These are phyloP conservation scores for Varroa destructor DNA, from an alignment of 1,140 invertebrate genomes.

Conservation along the genomic window DNA sequence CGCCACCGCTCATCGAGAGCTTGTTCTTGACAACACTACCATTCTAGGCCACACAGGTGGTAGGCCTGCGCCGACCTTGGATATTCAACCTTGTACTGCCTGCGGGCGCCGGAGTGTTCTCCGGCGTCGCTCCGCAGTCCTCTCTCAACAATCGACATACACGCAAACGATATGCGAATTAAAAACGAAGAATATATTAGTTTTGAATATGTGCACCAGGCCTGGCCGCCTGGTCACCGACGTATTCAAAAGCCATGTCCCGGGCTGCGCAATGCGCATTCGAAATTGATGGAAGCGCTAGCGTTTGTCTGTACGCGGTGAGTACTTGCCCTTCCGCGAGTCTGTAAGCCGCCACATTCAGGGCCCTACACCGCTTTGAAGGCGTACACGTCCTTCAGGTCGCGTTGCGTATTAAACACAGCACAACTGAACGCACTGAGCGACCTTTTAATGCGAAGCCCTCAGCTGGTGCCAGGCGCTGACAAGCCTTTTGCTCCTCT, in stretches of 20 bases:
- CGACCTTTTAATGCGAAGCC: too few species aligned
- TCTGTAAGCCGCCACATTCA: conserved; percentile 5
- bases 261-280: conserved; percentile 27
- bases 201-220: conserved; percentile 27
- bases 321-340: background rate
- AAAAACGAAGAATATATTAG: background rate
- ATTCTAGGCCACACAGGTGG: conserved; percentile 49
- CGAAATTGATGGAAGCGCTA: background rate
- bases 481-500: too few species aligned
- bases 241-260: conserved; percentile 27
- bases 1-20: conserved; percentile 79
- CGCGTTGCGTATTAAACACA: background rate
- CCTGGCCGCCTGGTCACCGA: conserved; percentile 21
- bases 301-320: conserved; percentile 5
- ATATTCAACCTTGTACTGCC: conserved; percentile 18
- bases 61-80: too few species aligned
- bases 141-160: too few species aligned
- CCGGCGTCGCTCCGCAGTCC: conserved; percentile 25
- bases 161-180: too few species aligned
- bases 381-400: conserved; percentile 16
- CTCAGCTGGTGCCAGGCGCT: too few species aligned
- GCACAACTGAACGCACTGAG: background rate
- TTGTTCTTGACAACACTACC: conserved; percentile 86
- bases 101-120: conserved; percentile 24
- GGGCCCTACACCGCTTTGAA: background rate